phyloP scores from a whole-genome alignment of 2,113 vertebrate species.

The Protobothrops flavoviridis region DNA sequence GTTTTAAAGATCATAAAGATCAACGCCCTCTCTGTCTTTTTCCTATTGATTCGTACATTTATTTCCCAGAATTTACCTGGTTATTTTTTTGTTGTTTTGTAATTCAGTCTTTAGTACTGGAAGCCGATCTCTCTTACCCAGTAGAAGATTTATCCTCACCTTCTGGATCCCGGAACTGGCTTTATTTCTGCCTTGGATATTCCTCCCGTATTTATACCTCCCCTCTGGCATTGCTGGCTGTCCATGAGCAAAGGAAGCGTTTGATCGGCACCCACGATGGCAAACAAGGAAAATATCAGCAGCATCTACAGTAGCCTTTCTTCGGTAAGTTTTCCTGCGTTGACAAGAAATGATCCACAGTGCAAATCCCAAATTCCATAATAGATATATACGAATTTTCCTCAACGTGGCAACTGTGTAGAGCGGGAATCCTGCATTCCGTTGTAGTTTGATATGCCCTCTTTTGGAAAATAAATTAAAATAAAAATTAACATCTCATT shows the following conservation, averaged over 20 bases:
- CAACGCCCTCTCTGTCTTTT: not conserved
- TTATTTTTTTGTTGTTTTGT: too few species aligned
- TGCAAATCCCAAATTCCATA: not conserved
- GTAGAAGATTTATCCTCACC: not conserved
- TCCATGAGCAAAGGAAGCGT: too few species aligned
- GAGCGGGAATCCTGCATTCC: too few species aligned
- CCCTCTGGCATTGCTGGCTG: too few species aligned
- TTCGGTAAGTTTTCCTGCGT: not conserved
- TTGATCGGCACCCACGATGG: not conserved
- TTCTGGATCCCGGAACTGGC: too few species aligned
- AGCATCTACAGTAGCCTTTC: not conserved
- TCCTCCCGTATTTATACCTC: not conserved
- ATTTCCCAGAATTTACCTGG: not conserved
- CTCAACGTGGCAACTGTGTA: too few species aligned
- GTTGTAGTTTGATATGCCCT: not conserved
- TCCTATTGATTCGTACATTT: not conserved
- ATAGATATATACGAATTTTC: too few species aligned
- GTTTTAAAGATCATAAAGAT: too few species aligned
- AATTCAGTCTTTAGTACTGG: not conserved
- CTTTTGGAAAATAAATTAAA: not conserved
- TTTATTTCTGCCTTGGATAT: not conserved
- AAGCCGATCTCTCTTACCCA: too few species aligned
- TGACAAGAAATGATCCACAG: too few species aligned
- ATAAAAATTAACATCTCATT: not conserved
- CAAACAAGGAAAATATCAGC: slow-evolving; percentile 19